Evolutionary conservation across 2,797 vertebrate genomes (phyloP).

Genomic region (Threskiornis aethiopicus): DNA sequence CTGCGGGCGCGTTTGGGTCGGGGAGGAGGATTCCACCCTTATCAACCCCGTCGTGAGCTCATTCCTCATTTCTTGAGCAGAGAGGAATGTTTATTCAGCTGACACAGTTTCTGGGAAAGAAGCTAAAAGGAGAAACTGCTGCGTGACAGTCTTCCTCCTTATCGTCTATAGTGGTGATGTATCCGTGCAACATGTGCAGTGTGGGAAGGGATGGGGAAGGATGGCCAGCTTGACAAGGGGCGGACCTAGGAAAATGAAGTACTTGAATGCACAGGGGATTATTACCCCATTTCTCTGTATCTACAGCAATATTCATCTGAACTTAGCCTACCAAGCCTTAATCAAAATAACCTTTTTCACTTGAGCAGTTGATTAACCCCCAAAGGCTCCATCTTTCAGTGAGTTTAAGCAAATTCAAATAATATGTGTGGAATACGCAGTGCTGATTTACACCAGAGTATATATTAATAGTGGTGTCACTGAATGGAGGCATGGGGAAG

Average conservation of each 20-base stretch:
- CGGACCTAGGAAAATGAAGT: background rate
- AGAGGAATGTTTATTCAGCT: constrained; percentile 57
- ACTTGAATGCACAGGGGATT: background rate
- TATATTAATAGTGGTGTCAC: background rate
- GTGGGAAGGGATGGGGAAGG: background rate
- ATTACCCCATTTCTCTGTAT: background rate
- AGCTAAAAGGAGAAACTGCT: background rate
- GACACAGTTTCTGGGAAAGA: constrained; percentile 35
- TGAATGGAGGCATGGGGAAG: background rate
- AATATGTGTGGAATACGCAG: background rate
- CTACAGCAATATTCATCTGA: background rate
- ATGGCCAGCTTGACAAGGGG: background rate
- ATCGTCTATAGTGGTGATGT: background rate
- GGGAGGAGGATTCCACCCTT: constrained; percentile 38
- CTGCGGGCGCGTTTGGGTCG: fast-evolving
- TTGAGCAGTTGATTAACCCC: constrained; percentile 2
- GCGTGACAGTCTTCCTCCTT: background rate
- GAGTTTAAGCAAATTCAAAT: background rate
- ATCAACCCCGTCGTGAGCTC: background rate
- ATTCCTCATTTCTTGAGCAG: constrained; percentile 38
- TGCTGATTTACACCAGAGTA: constrained; percentile 21
- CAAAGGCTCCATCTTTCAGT: constrained; percentile 34
- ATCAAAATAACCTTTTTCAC: constrained; percentile 24
- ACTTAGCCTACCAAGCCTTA: background rate
- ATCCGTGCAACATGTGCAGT: background rate